Evolutionary conservation across 2,888 invertebrate species (phyloP), one percentile per base, ranked within the genome.

Genomic region (Choristoneura rosaceana): DNA sequence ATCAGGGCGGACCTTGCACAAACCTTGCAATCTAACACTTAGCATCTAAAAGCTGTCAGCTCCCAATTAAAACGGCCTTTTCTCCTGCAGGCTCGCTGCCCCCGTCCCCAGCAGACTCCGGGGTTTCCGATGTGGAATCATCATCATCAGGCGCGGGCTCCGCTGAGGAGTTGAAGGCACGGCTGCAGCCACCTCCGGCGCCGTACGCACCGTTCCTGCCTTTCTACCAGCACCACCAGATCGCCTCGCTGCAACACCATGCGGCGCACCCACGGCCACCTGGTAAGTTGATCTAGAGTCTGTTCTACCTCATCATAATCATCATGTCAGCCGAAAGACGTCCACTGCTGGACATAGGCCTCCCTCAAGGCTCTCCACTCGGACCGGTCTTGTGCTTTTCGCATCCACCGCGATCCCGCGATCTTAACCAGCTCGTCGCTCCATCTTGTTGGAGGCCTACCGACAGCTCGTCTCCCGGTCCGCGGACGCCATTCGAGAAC

Each of bases 21-120:
- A n/a, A n/a, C 25, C 25, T 25, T 25, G 25, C 25, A 25, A 25
- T 25, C 25, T 25, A 25, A 25, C 25, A 25, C 25, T 25, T 1
- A 25, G 25, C 25, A 25, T 25, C 38, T 38, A 4, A 4, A 38
- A 38, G 38, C 7, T 38, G 25, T 5, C 38, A 38, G 38, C 5
- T 4, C 0, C 38, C 7, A n/a, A 34, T 59, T 34, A 34, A 59
- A 14, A 3, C 10, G 4, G 8, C 10, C 1, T 4, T 12, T 3
- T 62, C 25, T 43, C 79, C 83, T 85, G 1, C 95, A 97, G 99
- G 98, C 90, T 99, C 99, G 83, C 96, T 99, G 87, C 99, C 99
- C 77, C 99, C 99, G 69, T 99, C 98, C 90, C 99, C 99, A 77
- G 99, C 99, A 69, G 99, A 99, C 95, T 98, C 98, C 88, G 99